Evolutionary conservation across 2,888 invertebrate genomes (phyloP).

Genomic region (Drosophila anomelani): DNA sequence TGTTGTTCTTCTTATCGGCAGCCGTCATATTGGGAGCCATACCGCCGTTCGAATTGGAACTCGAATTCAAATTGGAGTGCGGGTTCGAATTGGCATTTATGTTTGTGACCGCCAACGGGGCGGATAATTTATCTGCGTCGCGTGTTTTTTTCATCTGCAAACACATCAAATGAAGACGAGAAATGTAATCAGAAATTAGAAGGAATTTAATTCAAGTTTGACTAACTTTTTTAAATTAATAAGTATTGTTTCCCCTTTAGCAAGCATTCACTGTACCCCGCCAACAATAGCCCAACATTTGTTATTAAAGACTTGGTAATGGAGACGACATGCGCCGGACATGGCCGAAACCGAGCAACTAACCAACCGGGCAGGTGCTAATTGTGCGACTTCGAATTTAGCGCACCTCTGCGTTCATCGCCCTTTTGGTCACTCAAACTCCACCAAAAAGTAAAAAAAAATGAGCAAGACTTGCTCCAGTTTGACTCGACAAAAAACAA

Average conservation of each 20-base stretch:
- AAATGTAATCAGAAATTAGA: neutral
- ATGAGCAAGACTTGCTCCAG: slow-evolving; percentile 36
- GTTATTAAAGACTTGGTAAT: slow-evolving; percentile 36
- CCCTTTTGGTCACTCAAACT: slow-evolving; percentile 6
- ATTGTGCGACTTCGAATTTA: slow-evolving; percentile 59
- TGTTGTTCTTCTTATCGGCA: slow-evolving; percentile 63
- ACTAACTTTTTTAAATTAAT: neutral
- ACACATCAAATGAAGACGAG: neutral
- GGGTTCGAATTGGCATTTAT: slow-evolving; percentile 23
- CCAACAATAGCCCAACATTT: slow-evolving; percentile 1
- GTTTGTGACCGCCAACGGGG: slow-evolving; percentile 34
- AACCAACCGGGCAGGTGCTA: slow-evolving; percentile 62
- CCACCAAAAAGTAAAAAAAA: slow-evolving; percentile 1
- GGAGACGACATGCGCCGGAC: slow-evolving; percentile 44
- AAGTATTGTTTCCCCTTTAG: neutral
- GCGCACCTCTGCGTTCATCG: slow-evolving; percentile 30
- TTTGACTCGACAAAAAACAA: slow-evolving; percentile 19
- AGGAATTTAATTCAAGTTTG: neutral
- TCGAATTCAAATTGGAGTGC: slow-evolving; percentile 10
- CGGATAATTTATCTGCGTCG: slow-evolving; percentile 60
- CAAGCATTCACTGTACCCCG: slow-evolving; percentile 17
- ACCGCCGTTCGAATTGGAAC: neutral
- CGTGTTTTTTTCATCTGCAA: slow-evolving; percentile 71
- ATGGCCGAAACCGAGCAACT: slow-evolving; percentile 18
- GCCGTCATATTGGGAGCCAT: slow-evolving; percentile 32